Evolutionary conservation across 2,888 invertebrate genomes (phyloP), one percentile per base, ranked within the genome.

Genomic region (Tromatobia lineatoria): DNA sequence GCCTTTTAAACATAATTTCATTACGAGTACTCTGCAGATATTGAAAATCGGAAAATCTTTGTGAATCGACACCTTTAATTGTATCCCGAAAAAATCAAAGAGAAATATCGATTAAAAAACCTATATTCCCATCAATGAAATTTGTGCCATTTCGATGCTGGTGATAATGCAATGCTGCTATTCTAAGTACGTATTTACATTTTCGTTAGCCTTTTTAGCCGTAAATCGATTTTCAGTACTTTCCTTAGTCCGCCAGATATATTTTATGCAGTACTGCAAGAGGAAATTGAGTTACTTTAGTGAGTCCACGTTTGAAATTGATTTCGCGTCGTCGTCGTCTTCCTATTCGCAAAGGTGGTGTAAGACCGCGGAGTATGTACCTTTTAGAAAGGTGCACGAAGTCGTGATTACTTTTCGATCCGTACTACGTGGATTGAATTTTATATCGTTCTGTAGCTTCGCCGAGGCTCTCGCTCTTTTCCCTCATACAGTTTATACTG

Each of bases 391-490:
- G 76, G 45, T 50, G 29, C 73, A 54, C 86, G 83, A 87, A 86
- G 85, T 82, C 87, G 88, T 90, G 91, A 92, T 92, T 91, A 91
- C 90, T 90, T 91, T 90, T 90, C 91, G 89, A 91, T 91, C 90
- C 86, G 86, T 80, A 78, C 87, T 90, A 91, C 91, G 92, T 90
- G 91, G 80, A 91, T 90, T 87, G 91, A 91, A 91, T 91, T 88
- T 75, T 69, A 52, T 79, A 79, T 66, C 23, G 71, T 47, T 47
- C 52, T 52, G 52, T 20, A 50, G 47, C 20, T 61, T 29, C n/a
- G 38, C 29, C 15, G 13, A 20, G 10, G 42, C 25, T 42, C 45
- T 18, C 38, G 11, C 50, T 61, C 20, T 34, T 50, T 61, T 29
- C 7, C n/a, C 25, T 47, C 61, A 7, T 13, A 59, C n/a, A 54